A percentile compares a stretch with the other conserved stretches of the same genome.
These are phyloP conservation scores for Lagocephalus sceleratus DNA, from an alignment of 2,797 vertebrate species.

Conservation along the genomic window DNA sequence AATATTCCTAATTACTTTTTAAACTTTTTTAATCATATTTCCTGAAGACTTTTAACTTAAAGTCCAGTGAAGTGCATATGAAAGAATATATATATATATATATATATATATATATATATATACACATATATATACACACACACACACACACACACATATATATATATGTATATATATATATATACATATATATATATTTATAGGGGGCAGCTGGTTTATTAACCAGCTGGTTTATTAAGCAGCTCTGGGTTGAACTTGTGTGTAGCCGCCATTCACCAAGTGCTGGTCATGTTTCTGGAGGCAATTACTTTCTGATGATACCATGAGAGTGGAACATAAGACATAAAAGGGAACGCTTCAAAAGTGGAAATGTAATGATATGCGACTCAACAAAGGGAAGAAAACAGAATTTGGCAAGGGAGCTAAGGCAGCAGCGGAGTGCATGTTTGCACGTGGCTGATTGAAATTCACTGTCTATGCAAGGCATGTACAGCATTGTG, in stretches of 20 bases:
- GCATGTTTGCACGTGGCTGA: slow-evolving; percentile 6
- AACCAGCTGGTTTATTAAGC: neutral
- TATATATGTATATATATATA: too few relatives aligned
- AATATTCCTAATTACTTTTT: too few relatives aligned
- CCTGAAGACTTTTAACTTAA: neutral
- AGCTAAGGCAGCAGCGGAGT: slow-evolving; percentile 15
- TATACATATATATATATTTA: too few relatives aligned
- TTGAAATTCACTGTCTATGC: slow-evolving; percentile 17
- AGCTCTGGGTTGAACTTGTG: slow-evolving; percentile 6
- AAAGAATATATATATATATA: too few relatives aligned
- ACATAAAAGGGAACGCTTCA: slow-evolving; percentile 52
- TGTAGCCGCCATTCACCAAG: slow-evolving; percentile 1
- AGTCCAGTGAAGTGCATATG: too few relatives aligned
- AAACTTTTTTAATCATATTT: too few relatives aligned
- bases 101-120: too few relatives aligned
- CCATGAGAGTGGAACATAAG: slow-evolving; percentile 15
- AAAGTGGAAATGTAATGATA: slow-evolving; percentile 55
- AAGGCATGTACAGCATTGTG: neutral
- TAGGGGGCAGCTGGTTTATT: too few relatives aligned
- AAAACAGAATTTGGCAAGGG: slow-evolving; percentile 35
- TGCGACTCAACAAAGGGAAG: slow-evolving; percentile 53
- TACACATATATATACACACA: too few relatives aligned
- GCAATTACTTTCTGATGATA: slow-evolving; percentile 47
- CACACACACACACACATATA: too few relatives aligned
- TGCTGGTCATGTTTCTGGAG: slow-evolving; percentile 22